Conservation (phyloP, 1,140 invertebrate genomes). For the Antheraea mylitta region DNA sequence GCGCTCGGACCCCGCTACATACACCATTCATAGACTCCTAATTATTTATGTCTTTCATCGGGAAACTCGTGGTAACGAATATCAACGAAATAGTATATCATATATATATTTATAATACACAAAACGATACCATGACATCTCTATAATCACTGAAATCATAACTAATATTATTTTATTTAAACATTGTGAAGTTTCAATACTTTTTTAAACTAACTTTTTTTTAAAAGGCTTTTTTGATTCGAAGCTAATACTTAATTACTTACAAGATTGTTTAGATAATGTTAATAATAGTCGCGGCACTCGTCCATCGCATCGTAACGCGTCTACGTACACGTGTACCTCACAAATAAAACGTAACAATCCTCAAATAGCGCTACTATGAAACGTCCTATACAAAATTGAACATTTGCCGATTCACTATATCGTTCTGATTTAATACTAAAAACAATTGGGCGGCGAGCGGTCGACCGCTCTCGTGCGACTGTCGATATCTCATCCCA, state of each 20-base stretch:
- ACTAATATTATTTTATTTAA: conserved; percentile 69
- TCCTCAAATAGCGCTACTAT: conserved; percentile 73
- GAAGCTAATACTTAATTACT: conserved; percentile 78
- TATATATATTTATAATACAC: conserved; percentile 56
- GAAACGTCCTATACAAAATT: conserved; percentile 78
- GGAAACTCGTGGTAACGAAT: conserved; percentile 74
- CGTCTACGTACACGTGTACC: conserved; percentile 27
- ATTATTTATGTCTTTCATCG: conserved; percentile 75
- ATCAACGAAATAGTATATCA: conserved; percentile 60
- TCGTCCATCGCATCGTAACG: conserved; percentile 29
- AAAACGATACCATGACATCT: conserved; percentile 70
- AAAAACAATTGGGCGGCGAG: conserved; percentile 69
- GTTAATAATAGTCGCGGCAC: conserved; percentile 50
- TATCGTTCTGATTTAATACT: conserved; percentile 62
- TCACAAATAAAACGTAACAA: conserved; percentile 72
- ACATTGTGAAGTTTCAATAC: conserved; percentile 72
- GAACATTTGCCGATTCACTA: conserved; percentile 75
- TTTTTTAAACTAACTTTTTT: conserved; percentile 73
- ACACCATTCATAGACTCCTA: conserved; percentile 60
- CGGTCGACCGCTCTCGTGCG: conserved; percentile 37
- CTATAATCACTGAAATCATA: conserved; percentile 65
- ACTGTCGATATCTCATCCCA: conserved; percentile 23
- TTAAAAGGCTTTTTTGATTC: conserved; percentile 76
- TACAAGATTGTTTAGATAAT: conserved; percentile 76
- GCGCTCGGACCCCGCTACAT: conserved; percentile 25